Conservation (phyloP, 2,113 vertebrate species). For the Probosciger aterrimus region DNA sequence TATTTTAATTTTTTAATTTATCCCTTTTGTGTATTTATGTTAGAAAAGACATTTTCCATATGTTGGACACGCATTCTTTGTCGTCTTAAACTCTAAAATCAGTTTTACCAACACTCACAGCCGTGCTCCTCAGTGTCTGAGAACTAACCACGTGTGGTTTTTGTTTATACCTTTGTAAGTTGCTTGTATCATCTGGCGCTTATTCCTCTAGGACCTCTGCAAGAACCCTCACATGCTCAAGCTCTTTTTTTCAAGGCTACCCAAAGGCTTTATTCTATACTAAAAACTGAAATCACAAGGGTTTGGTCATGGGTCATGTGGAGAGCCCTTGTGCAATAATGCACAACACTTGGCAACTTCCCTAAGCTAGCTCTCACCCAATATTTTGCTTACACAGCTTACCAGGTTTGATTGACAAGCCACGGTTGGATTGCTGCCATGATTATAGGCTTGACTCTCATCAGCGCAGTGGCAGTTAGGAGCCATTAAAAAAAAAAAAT, state of each 20-base stretch:
- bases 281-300: neutral
- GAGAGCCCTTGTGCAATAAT: neutral
- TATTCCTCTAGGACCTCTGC: neutral
- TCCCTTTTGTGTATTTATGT: neutral
- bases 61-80: neutral
- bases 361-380: neutral
- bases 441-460: neutral
- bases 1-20: neutral
- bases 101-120: neutral
- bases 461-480: neutral
- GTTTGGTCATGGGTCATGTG: neutral
- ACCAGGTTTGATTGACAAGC: neutral
- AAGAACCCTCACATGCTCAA: neutral
- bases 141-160: fast-evolving
- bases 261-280: neutral
- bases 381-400: neutral
- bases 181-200: neutral
- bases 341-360: neutral
- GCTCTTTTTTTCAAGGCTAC: neutral
- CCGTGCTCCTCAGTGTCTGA: neutral
- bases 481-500: neutral
- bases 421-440: neutral
- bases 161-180: neutral
- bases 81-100: neutral
- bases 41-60: neutral